These are phyloP conservation scores for Congeria kusceri DNA, from an alignment of 2,888 invertebrate genomes.

Conservation along the genomic window DNA sequence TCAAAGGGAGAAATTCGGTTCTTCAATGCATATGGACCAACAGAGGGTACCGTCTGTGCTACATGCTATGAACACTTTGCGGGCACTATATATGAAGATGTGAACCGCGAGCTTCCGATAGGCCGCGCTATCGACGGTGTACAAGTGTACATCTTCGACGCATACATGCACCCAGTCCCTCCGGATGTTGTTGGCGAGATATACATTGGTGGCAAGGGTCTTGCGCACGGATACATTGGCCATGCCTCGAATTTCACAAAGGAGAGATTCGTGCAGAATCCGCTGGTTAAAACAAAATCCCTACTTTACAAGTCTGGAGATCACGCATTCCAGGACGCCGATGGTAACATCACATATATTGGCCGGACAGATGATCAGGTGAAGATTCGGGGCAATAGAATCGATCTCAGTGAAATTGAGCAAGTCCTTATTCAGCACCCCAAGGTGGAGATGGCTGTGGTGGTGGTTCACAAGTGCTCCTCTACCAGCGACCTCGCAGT, in stretches of 20 bases:
- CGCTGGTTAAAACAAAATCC: constrained; percentile 37
- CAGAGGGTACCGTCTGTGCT: constrained; percentile 96
- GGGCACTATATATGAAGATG: constrained; percentile 66
- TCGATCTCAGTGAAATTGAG: constrained; percentile 94
- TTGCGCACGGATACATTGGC: constrained; percentile 91
- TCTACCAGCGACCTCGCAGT: constrained; percentile 56
- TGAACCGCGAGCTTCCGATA: constrained; percentile 91
- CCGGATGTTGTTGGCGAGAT: constrained; percentile 92
- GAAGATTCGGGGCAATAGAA: constrained; percentile 89
- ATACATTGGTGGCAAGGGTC: constrained; percentile 92
- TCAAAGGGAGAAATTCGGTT: constrained; percentile 89
- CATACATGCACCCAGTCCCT: constrained; percentile 89
- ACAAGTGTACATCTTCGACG: constrained; percentile 92
- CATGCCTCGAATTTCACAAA: constrained; percentile 88
- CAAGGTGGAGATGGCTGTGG: constrained; percentile 71
- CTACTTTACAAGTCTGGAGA: constrained; percentile 94
- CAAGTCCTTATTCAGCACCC: constrained; percentile 72
- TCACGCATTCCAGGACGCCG: constrained; percentile 89
- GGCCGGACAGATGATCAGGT: constrained; percentile 92
- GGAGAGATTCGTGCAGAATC: constrained; percentile 78
- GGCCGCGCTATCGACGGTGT: constrained; percentile 93
- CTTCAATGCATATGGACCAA: constrained; percentile 96
- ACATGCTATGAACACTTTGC: constrained; percentile 90
- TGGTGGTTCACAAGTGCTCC: constrained; percentile 67
- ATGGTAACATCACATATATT: constrained; percentile 89